Evolutionary conservation across 2,888 invertebrate species (phyloP).

Genomic region (Bombylius discolor): DNA sequence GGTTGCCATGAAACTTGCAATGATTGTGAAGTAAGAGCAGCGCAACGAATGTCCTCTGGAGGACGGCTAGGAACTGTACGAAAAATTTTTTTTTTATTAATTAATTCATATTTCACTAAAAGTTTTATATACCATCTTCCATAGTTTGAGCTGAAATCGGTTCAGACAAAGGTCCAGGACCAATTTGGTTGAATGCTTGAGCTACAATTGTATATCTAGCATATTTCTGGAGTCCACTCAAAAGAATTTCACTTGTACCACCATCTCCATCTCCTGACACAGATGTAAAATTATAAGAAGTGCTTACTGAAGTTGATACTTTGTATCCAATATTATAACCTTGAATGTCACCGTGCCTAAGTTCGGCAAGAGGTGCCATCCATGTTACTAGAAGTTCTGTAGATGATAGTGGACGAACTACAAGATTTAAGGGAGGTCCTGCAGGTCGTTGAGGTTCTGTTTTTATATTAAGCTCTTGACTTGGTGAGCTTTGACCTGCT

Average conservation of each 20-base stretch:
- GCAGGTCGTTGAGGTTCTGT: conserved; percentile 60
- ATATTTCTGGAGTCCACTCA: conserved; percentile 51
- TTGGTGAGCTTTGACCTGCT: conserved; percentile 55
- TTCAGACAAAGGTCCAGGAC: conserved; percentile 57
- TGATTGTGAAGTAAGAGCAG: conserved; percentile 59
- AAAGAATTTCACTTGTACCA: conserved; percentile 48
- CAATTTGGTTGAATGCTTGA: conserved; percentile 62
- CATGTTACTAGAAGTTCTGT: conserved; percentile 61
- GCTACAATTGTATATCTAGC: conserved; percentile 55
- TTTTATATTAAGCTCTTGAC: conserved; percentile 47
- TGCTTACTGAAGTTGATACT: conserved; percentile 37
- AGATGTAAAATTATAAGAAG: conserved; percentile 52
- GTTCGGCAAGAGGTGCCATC: conserved; percentile 54
- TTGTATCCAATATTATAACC: conserved; percentile 57
- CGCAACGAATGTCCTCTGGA: conserved; percentile 66
- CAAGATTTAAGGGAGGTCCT: conserved; percentile 53
- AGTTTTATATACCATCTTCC: conserved; percentile 49
- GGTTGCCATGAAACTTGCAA: conserved; percentile 71
- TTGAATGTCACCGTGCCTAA: conserved; percentile 60
- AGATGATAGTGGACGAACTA: conserved; percentile 56
- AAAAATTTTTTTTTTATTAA: not conserved
- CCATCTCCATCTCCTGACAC: conserved; percentile 57
- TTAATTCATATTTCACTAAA: not conserved
- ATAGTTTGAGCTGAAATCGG: conserved; percentile 54
- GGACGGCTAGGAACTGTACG: conserved; percentile 58